Evolutionary conservation across 2,888 invertebrate genomes (phyloP).

Genomic region (Alentia gelatinosa): DNA sequence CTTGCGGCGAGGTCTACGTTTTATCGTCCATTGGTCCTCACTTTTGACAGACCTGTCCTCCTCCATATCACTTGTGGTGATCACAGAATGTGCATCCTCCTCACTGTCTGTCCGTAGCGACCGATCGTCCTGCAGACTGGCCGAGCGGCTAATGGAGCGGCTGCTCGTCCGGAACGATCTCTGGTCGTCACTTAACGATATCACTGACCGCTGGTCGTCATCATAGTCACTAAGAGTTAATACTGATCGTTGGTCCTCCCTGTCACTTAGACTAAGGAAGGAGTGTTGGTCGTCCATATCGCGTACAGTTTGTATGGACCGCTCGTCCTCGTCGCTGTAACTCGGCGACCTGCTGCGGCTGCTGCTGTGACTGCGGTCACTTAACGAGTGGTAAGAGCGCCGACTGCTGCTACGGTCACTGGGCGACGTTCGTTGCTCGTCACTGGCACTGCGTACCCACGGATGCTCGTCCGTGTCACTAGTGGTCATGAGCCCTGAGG

Average conservation of each 20-base stretch:
- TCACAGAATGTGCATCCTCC: conserved; percentile 32
- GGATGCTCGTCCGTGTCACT: conserved; percentile 18
- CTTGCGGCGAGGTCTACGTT: background rate
- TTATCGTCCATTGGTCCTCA: conserved; percentile 48
- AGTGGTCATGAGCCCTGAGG: conserved; percentile 27
- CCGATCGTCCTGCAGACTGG: background rate
- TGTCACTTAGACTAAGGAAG: conserved; percentile 18
- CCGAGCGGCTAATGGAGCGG: background rate
- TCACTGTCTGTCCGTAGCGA: background rate
- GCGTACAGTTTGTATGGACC: conserved; percentile 25
- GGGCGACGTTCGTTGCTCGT: background rate
- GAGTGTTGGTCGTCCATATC: conserved; percentile 28
- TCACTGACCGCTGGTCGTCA: conserved; percentile 30
- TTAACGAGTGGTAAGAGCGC: conserved; percentile 34
- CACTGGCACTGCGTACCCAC: conserved; percentile 10
- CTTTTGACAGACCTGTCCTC: conserved; percentile 21
- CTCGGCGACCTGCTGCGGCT: conserved; percentile 13
- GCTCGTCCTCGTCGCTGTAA: conserved; percentile 47
- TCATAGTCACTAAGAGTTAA: conserved; percentile 37
- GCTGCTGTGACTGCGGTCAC: conserved; percentile 23
- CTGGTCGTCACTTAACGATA: conserved; percentile 33
- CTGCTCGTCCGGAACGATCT: conserved; percentile 2
- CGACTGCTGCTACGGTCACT: conserved; percentile 16
- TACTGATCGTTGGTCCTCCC: conserved; percentile 36
- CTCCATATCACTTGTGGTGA: background rate